A percentile compares a stretch with the other conserved stretches of the same genome.
Conservation (phyloP, 1,140 invertebrate genomes). For the Drosophila jambulina region DNA sequence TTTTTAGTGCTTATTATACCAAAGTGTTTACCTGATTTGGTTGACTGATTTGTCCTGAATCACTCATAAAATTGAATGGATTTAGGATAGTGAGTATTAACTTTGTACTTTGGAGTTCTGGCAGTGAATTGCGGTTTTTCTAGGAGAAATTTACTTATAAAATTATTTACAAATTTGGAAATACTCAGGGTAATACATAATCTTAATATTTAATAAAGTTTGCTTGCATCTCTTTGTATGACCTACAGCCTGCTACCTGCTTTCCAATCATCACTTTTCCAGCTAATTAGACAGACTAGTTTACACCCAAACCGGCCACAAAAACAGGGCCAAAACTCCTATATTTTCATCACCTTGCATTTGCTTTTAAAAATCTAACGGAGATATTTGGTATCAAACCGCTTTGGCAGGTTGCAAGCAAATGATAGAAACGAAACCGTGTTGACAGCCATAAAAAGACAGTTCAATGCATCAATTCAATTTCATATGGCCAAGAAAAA, state of each 20-base stretch:
- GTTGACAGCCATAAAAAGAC: conserved; percentile 59
- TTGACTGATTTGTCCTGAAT: conserved; percentile 50
- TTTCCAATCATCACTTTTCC: background rate
- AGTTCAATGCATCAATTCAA: conserved; percentile 60
- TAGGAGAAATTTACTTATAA: background rate
- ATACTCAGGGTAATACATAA: background rate
- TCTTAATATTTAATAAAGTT: too few species aligned
- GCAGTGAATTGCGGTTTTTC: background rate
- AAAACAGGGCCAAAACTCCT: background rate
- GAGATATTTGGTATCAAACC: conserved; percentile 16
- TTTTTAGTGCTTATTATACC: conserved; percentile 54
- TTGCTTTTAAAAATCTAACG: background rate
- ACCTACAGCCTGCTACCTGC: background rate
- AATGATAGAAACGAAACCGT: conserved; percentile 29
- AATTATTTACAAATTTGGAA: background rate
- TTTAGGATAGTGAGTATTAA: conserved; percentile 9
- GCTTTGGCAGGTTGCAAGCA: conserved; percentile 26
- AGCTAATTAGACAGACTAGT: background rate
- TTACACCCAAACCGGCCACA: background rate
- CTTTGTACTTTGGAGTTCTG: background rate
- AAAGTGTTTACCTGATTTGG: conserved; percentile 68
- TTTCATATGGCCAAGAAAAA: conserved; percentile 34
- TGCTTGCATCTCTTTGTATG: background rate
- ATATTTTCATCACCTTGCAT: background rate
- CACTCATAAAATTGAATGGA: conserved; percentile 30